These are phyloP conservation scores for Parotocinclus haroldoi DNA, from an alignment of 2,797 vertebrate species.

Conservation along the genomic window DNA sequence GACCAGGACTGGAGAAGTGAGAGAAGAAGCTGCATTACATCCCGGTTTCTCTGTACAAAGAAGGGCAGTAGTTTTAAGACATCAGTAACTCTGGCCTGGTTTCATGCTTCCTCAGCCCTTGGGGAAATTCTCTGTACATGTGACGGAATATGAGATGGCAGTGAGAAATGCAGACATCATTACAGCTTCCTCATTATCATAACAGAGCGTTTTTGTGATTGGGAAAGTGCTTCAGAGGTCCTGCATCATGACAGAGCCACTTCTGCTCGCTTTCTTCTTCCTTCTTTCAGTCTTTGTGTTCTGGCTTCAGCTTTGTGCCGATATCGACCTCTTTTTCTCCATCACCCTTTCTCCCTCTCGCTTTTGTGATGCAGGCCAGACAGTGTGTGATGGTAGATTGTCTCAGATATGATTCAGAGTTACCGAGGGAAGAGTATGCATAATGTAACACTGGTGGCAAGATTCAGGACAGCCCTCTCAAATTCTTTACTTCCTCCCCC, in stretches of 20 bases:
- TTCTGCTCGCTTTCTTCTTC: slow-evolving; percentile 7
- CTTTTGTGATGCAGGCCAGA: slow-evolving; percentile 18
- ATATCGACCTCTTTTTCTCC: slow-evolving; percentile 13
- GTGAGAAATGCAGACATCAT: slow-evolving; percentile 32
- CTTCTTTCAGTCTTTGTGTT: background rate
- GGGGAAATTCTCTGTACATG: slow-evolving; percentile 33
- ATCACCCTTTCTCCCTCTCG: slow-evolving; percentile 10
- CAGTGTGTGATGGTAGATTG: slow-evolving; percentile 13
- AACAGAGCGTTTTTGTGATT: slow-evolving; percentile 30
- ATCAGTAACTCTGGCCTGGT: slow-evolving; percentile 37
- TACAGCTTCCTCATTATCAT: slow-evolving; percentile 35
- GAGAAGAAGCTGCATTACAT: slow-evolving; percentile 21
- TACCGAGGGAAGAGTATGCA: slow-evolving; percentile 16
- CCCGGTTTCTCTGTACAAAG: slow-evolving; percentile 20
- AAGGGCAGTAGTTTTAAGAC: slow-evolving; percentile 43
- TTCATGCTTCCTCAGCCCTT: slow-evolving; percentile 24
- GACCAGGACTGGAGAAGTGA: slow-evolving; percentile 16
- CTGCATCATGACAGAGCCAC: slow-evolving; percentile 1
- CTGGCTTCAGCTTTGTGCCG: background rate
- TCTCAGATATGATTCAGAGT: slow-evolving; percentile 35
- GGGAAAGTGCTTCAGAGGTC: slow-evolving; percentile 18
- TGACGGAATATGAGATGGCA: slow-evolving; percentile 43
- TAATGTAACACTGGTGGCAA: slow-evolving; percentile 23
- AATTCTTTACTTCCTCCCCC: background rate
- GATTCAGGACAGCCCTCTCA: background rate